Percentiles rank a stretch among this genome's conserved stretches.
These are phyloP conservation scores for Caerostris darwini DNA, from an alignment of 1,140 invertebrate species.

Conservation along the genomic window DNA sequence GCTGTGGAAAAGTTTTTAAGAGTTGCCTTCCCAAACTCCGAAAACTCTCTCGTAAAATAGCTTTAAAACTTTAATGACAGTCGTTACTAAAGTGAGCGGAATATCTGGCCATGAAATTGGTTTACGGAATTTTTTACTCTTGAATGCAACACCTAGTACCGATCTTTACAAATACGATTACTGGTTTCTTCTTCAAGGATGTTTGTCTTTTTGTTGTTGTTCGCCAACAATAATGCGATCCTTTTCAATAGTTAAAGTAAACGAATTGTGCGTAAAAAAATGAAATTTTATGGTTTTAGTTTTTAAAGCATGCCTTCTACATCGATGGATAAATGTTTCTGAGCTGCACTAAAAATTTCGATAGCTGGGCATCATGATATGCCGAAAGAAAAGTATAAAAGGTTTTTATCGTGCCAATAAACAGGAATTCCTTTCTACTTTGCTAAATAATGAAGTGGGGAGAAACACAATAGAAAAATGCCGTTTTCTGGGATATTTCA, in stretches of 20 bases:
- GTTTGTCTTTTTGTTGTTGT: not conserved
- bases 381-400: not conserved
- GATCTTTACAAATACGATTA: slow-evolving; percentile 11
- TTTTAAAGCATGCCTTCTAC: not conserved
- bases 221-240: not conserved
- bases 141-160: slow-evolving; percentile 15
- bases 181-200: not conserved
- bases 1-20: not conserved
- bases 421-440: not conserved
- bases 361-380: not conserved
- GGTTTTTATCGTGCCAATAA: not conserved
- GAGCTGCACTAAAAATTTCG: not conserved
- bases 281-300: slow-evolving; percentile 14
- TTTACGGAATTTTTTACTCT: not conserved
- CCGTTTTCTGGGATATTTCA: too few relatives aligned
- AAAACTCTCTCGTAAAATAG: slow-evolving; percentile 45
- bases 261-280: not conserved
- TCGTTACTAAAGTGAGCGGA: slow-evolving; percentile 26
- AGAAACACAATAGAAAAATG: too few relatives aligned
- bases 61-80: slow-evolving; percentile 67
- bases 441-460: not conserved
- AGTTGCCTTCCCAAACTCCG: not conserved
- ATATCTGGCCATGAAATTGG: slow-evolving; percentile 10
- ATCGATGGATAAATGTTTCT: not conserved
- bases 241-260: not conserved